Percentiles rank a stretch among this genome's conserved stretches.
These are phyloP conservation scores for Lynx canadensis DNA, from an alignment of 2,113 vertebrate genomes.

Conservation along the genomic window DNA sequence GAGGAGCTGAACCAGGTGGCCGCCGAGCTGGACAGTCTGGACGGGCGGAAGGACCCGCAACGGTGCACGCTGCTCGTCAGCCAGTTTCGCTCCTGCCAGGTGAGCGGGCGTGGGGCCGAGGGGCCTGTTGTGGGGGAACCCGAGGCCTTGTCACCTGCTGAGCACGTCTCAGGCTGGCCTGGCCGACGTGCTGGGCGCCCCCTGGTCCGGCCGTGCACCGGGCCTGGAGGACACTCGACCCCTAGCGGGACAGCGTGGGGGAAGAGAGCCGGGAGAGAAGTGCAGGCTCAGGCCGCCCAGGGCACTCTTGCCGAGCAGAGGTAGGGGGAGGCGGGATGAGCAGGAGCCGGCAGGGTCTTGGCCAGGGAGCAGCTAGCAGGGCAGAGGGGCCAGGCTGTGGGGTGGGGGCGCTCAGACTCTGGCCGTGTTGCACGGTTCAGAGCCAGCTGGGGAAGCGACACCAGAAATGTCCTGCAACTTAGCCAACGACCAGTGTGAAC, in stretches of 20 bases:
- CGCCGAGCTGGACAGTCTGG: conserved; percentile 96
- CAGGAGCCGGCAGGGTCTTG: neutral
- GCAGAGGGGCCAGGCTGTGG: neutral
- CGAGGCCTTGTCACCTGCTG: neutral
- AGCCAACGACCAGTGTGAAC: neutral
- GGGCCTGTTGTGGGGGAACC: no score
- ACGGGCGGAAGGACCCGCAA: conserved; percentile 97
- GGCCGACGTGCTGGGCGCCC: neutral
- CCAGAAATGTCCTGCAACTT: neutral
- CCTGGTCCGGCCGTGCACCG: neutral
- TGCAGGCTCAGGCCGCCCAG: accelerated
- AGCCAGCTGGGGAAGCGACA: neutral
- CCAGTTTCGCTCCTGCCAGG: conserved; percentile 99
- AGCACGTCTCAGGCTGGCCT: neutral
- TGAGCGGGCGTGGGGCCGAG: conserved; percentile 64
- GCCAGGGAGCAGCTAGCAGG: neutral
- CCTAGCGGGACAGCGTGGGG: neutral
- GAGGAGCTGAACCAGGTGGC: conserved; percentile 98
- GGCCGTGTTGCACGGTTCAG: neutral
- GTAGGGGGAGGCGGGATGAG: accelerated
- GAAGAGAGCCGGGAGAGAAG: neutral
- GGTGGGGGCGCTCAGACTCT: accelerated
- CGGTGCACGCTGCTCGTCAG: conserved; percentile 97
- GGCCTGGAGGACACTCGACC: neutral
- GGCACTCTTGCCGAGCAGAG: neutral